Evolutionary conservation across 2,888 invertebrate species (phyloP).

Genomic region (Polydrusus cervinus): DNA sequence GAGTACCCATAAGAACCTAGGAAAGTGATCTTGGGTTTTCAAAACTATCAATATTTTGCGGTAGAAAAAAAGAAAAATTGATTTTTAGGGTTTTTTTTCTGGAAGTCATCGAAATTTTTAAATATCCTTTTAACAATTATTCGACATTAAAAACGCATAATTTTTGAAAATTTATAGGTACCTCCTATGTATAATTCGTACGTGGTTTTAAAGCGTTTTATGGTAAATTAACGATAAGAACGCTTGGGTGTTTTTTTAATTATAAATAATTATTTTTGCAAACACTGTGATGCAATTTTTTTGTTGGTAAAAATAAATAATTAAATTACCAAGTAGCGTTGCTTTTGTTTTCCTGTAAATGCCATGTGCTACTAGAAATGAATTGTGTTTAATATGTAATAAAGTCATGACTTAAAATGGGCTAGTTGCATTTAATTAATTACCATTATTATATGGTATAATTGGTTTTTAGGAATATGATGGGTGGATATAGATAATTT

Average conservation of each 20-base stretch:
- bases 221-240: background rate
- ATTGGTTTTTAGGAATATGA: background rate
- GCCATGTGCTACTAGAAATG: background rate
- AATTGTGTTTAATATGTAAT: background rate
- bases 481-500: background rate
- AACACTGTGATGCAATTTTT: background rate
- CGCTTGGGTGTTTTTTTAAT: background rate
- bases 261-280: slow-evolving; percentile 1
- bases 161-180: too few species aligned
- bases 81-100: too few species aligned
- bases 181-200: too few species aligned
- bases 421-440: background rate
- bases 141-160: too few species aligned
- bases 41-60: too few species aligned
- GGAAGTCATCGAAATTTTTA: too few species aligned
- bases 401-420: background rate
- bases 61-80: too few species aligned
- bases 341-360: too few species aligned
- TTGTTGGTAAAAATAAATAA: background rate
- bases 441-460: background rate
- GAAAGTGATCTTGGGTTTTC: too few species aligned
- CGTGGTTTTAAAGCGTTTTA: too few species aligned
- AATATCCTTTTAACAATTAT: too few species aligned
- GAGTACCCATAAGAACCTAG: too few species aligned
- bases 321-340: background rate